phyloP scores from a whole-genome alignment of 2,888 invertebrate species.

The Ptychoptera contaminata region DNA sequence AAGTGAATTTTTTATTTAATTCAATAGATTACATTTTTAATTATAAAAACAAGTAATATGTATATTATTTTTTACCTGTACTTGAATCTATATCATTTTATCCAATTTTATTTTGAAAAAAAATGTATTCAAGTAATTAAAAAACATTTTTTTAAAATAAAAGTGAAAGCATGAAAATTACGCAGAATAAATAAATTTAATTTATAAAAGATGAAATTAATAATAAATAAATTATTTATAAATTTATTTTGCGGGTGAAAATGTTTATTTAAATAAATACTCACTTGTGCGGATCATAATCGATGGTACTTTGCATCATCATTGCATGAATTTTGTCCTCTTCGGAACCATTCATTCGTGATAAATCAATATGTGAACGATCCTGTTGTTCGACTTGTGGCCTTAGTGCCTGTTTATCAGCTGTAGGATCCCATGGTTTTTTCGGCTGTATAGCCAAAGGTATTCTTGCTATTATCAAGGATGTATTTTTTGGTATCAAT shows the following conservation, averaged over 20 bases:
- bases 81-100: conserved; percentile 9
- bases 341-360: conserved; percentile 83
- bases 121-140: conserved; percentile 4
- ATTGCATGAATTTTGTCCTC: conserved; percentile 96
- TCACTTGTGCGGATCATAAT: conserved; percentile 96
- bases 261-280: conserved; percentile 18
- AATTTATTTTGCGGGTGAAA: too few species aligned
- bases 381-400: conserved; percentile 30
- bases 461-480: conserved; percentile 84
- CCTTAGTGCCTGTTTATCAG: conserved; percentile 28
- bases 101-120: conserved; percentile 8
- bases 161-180: background rate
- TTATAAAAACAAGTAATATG: background rate
- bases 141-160: too few species aligned
- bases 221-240: too few species aligned
- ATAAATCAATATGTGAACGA: conserved; percentile 59
- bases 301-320: conserved; percentile 93
- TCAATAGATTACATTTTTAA: background rate
- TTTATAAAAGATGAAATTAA: too few species aligned
- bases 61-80: conserved; percentile 7
- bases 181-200: too few species aligned
- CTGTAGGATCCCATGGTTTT: conserved; percentile 50
- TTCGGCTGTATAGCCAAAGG: conserved; percentile 68
- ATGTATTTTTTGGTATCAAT: conserved; percentile 94
- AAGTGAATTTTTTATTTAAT: conserved; percentile 6